phyloP scores from a whole-genome alignment of 2,113 vertebrate species.

The Melanerpes formicivorus region DNA sequence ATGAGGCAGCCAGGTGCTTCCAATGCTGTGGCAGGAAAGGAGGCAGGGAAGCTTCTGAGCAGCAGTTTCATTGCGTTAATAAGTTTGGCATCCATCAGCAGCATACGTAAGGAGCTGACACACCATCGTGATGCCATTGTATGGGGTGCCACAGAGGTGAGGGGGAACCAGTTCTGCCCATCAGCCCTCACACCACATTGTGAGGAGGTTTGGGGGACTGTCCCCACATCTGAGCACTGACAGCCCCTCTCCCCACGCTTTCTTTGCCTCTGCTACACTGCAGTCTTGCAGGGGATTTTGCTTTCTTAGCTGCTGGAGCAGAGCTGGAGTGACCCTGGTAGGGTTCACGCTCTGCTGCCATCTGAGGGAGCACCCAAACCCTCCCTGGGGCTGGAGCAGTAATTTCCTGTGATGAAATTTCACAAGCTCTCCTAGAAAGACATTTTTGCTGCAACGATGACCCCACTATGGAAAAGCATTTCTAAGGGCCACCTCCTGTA shows the following conservation, averaged over 20 bases:
- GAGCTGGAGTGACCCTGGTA: fast-evolving
- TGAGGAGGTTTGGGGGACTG: fast-evolving
- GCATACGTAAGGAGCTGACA: background rate
- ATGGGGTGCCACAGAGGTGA: background rate
- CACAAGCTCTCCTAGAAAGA: background rate
- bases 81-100: background rate
- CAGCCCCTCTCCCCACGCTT: fast-evolving
- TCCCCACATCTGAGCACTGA: fast-evolving
- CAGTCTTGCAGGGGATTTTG: background rate
- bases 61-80: background rate
- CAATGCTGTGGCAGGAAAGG: background rate
- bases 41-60: background rate
- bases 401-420: background rate
- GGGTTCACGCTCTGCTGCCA: background rate
- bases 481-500: background rate
- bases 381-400: fast-evolving
- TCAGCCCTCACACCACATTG: fast-evolving
- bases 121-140: background rate
- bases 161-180: background rate
- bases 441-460: fast-evolving
- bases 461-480: fast-evolving
- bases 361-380: background rate
- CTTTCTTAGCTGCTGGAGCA: background rate
- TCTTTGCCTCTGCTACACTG: fast-evolving
- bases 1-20: background rate